Evolutionary conservation across 2,113 vertebrate genomes (phyloP).

Genomic region (Loxodonta africana): DNA sequence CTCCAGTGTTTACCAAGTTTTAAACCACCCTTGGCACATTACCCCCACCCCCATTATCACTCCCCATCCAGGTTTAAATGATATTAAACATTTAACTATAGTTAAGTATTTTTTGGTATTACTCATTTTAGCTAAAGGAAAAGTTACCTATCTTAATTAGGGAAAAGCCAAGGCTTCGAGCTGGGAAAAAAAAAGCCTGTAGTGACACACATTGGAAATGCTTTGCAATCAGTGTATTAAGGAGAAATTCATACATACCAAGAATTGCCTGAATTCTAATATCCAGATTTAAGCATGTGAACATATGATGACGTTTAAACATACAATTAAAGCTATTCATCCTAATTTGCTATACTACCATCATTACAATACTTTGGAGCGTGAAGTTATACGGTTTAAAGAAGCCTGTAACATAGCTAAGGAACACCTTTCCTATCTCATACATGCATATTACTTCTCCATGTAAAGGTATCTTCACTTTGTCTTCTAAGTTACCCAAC

Average conservation of each 20-base stretch:
- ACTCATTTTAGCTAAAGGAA: background rate
- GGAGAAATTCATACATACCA: slow-evolving; percentile 80
- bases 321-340: slow-evolving; percentile 79
- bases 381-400: slow-evolving; percentile 72
- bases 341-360: slow-evolving; percentile 76
- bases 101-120: background rate
- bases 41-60: background rate
- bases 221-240: slow-evolving; percentile 84
- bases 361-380: slow-evolving; percentile 73
- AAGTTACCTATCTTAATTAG: background rate
- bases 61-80: background rate
- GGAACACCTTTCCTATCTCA: slow-evolving; percentile 60
- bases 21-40: background rate
- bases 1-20: background rate
- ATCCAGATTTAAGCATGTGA: slow-evolving; percentile 79
- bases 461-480: slow-evolving; percentile 46
- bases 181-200: slow-evolving; percentile 72
- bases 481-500: slow-evolving; percentile 44
- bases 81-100: background rate
- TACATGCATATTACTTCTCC: slow-evolving; percentile 70
- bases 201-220: slow-evolving; percentile 72
- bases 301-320: slow-evolving; percentile 75
- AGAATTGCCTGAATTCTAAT: slow-evolving; percentile 79
- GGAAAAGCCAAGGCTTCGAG: slow-evolving; percentile 44
- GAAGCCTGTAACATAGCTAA: slow-evolving; percentile 69